Evolutionary conservation across 2,113 vertebrate species (phyloP).

Genomic region (Cervus canadensis): DNA sequence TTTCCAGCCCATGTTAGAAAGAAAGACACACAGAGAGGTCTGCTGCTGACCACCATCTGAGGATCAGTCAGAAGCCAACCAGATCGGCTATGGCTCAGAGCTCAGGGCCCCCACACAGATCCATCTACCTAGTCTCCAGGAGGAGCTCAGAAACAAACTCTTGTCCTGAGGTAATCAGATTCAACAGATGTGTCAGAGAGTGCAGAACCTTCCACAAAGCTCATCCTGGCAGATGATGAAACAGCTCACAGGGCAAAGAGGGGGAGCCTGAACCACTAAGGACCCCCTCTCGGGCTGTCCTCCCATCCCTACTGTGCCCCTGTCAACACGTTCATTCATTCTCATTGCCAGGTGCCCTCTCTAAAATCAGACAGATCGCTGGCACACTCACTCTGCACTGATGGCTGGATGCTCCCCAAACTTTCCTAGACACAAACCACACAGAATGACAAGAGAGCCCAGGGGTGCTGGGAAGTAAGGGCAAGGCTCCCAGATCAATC

Average conservation of each 20-base stretch:
- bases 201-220: neutral
- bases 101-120: neutral
- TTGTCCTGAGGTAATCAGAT: neutral
- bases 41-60: neutral
- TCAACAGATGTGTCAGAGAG: slow-evolving; percentile 27
- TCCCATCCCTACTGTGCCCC: accelerated
- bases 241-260: neutral
- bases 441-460: neutral
- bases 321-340: neutral
- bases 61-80: neutral
- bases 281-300: neutral
- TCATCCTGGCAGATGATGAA: neutral
- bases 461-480: neutral
- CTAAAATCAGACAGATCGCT: neutral
- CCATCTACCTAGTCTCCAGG: neutral
- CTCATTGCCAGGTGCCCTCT: neutral
- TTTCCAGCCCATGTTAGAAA: neutral
- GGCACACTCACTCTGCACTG: neutral
- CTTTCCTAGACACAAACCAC: neutral
- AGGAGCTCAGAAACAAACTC: neutral
- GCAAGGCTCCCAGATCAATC: neutral
- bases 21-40: neutral
- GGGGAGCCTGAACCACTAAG: neutral
- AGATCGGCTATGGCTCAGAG: neutral
- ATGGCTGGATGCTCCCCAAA: neutral